Evolutionary conservation across 2,113 vertebrate species (phyloP).

Genomic region (Oryzias melastigma): DNA sequence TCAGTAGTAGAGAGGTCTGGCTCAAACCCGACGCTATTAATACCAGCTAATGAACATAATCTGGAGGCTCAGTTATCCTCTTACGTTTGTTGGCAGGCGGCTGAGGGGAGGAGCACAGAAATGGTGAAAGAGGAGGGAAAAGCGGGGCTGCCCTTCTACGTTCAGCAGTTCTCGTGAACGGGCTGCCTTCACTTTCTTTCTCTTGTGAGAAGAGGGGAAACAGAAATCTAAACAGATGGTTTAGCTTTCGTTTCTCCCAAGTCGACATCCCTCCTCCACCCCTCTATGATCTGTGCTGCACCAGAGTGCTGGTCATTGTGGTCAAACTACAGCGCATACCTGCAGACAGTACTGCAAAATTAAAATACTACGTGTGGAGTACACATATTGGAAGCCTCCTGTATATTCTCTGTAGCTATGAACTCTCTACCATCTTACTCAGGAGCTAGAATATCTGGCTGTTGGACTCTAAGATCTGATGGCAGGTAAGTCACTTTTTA

Average conservation of each 20-base stretch:
- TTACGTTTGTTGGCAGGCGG: slow-evolving; percentile 76
- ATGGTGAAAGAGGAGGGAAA: slow-evolving; percentile 60
- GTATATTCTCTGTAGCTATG: slow-evolving; percentile 71
- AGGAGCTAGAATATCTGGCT: slow-evolving; percentile 90
- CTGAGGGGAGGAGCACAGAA: slow-evolving; percentile 52
- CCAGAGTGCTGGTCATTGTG: slow-evolving; percentile 36
- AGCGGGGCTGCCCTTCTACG: slow-evolving; percentile 57
- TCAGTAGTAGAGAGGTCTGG: slow-evolving; percentile 53
- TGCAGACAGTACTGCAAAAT: slow-evolving; percentile 25
- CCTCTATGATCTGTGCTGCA: slow-evolving; percentile 29
- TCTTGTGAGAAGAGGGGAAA: slow-evolving; percentile 37
- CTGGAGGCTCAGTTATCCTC: slow-evolving; percentile 83
- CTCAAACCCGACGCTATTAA: slow-evolving; percentile 88
- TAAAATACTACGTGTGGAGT: slow-evolving; percentile 39
- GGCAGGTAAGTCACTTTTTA: slow-evolving; percentile 82
- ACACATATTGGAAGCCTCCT: slow-evolving; percentile 26
- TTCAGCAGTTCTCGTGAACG: slow-evolving; percentile 23
- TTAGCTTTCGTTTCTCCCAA: slow-evolving; percentile 68
- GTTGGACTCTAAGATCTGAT: slow-evolving; percentile 85
- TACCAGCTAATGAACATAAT: slow-evolving; percentile 85
- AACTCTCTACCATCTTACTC: slow-evolving; percentile 82
- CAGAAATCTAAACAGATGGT: slow-evolving; percentile 67
- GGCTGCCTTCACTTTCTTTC: slow-evolving; percentile 30
- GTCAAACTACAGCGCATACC: slow-evolving; percentile 8
- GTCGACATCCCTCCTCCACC: slow-evolving; percentile 35